These are phyloP conservation scores for Polymixis flavicincta DNA, from an alignment of 2,888 invertebrate genomes.

Conservation along the genomic window DNA sequence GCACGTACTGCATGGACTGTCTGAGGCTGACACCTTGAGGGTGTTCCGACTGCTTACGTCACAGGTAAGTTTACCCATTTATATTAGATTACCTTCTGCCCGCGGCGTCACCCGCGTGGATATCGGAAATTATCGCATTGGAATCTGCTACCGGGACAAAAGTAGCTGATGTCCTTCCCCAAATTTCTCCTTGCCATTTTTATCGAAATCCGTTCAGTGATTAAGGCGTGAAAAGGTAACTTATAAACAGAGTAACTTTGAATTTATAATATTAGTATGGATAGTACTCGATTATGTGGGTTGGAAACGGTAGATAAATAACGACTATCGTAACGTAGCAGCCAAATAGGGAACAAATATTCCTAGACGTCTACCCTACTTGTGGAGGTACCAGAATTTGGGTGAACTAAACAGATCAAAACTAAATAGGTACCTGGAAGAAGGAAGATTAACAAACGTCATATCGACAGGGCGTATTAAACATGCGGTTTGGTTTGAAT, in stretches of 20 bases:
- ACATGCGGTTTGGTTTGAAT: no score
- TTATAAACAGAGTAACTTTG: background rate
- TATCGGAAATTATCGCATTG: no score
- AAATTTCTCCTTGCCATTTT: no score
- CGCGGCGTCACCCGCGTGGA: background rate
- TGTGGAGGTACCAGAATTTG: no score
- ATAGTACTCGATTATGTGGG: background rate
- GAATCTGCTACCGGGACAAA: background rate
- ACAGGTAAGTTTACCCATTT: conserved; percentile 90
- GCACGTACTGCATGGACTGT: conserved; percentile 95
- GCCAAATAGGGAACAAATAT: background rate
- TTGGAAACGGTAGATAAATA: background rate
- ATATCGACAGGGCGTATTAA: background rate
- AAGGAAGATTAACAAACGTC: background rate
- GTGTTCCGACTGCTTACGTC: conserved; percentile 98
- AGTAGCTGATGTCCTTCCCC: no score
- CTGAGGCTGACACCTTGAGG: conserved; percentile 97
- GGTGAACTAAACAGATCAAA: background rate
- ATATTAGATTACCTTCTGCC: background rate
- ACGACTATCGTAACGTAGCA: background rate
- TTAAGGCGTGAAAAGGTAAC: no score
- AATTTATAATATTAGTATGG: background rate
- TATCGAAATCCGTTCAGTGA: no score
- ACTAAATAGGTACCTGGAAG: background rate
- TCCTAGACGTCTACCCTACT: background rate